These are phyloP conservation scores for Ferrisia virgata DNA, from an alignment of 2,888 invertebrate species.

Conservation along the genomic window DNA sequence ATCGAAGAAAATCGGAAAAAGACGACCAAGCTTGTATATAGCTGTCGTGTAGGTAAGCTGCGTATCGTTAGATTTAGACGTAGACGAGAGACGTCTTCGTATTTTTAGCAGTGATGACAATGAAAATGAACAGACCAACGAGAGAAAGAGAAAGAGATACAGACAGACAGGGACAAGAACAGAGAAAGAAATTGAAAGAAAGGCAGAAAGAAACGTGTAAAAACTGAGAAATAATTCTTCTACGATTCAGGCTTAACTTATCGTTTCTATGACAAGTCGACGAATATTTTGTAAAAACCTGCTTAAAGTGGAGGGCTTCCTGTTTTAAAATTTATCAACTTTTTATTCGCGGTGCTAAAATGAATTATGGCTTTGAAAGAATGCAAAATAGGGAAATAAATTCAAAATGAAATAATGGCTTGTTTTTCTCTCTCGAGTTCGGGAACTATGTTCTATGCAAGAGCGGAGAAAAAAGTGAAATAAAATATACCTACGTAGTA, in stretches of 20 bases:
- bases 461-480: not conserved
- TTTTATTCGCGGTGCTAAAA: not conserved
- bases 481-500: not conserved
- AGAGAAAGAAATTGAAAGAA: not conserved
- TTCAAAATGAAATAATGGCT: slow-evolving; percentile 16
- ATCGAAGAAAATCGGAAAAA: not conserved
- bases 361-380: slow-evolving; percentile 19
- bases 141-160: not conserved
- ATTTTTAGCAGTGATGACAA: not conserved
- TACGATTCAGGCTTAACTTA: not conserved
- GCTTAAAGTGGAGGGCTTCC: slow-evolving; percentile 12
- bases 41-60: no score
- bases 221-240: slow-evolving; percentile 8
- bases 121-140: not conserved
- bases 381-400: slow-evolving; percentile 25
- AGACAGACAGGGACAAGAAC: not conserved
- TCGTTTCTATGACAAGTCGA: slow-evolving; percentile 19
- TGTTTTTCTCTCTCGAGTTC: not conserved
- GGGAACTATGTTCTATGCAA: not conserved
- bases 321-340: slow-evolving; percentile 14
- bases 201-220: not conserved
- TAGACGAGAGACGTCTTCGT: not conserved
- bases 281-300: slow-evolving; percentile 13
- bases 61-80: not conserved
- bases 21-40: not conserved